Evolutionary conservation across 2,888 invertebrate genomes (phyloP).

Genomic region (Julus scanicus): DNA sequence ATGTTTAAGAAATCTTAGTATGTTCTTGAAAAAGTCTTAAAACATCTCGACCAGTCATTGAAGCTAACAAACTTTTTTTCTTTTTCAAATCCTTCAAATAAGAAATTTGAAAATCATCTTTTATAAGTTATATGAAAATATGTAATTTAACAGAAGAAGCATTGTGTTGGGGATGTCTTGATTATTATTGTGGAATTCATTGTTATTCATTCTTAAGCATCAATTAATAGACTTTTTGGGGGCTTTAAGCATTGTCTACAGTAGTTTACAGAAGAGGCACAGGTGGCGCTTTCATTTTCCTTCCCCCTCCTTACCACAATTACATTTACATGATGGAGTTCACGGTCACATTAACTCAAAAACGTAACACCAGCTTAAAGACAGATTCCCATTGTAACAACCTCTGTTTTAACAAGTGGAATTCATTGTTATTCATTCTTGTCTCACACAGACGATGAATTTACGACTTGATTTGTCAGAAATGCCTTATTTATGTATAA

Average conservation of each 20-base stretch:
- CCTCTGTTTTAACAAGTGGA: constrained; percentile 32
- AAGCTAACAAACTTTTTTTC: no score
- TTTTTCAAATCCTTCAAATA: no score
- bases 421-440: not conserved
- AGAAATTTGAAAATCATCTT: no score
- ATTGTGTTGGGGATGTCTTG: no score
- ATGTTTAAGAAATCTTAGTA: no score
- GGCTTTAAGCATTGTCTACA: not conserved
- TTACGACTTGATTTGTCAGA: constrained; percentile 45
- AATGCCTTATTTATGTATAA: constrained; percentile 43
- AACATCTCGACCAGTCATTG: no score
- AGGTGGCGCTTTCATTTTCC: not conserved
- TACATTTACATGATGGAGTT: constrained; percentile 11
- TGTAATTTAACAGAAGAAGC: no score
- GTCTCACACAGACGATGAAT: constrained; percentile 10
- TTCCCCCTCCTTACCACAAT: not conserved
- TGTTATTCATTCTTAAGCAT: not conserved
- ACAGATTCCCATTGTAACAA: constrained; percentile 5
- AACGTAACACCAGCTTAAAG: not conserved
- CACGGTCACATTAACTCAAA: not conserved
- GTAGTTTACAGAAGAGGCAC: not conserved
- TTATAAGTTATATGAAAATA: no score
- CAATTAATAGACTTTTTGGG: not conserved
- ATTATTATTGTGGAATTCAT: no score
- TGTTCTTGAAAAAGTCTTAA: no score